These are phyloP conservation scores for Anthrax anthrax DNA, from an alignment of 2,888 invertebrate species.

Conservation along the genomic window DNA sequence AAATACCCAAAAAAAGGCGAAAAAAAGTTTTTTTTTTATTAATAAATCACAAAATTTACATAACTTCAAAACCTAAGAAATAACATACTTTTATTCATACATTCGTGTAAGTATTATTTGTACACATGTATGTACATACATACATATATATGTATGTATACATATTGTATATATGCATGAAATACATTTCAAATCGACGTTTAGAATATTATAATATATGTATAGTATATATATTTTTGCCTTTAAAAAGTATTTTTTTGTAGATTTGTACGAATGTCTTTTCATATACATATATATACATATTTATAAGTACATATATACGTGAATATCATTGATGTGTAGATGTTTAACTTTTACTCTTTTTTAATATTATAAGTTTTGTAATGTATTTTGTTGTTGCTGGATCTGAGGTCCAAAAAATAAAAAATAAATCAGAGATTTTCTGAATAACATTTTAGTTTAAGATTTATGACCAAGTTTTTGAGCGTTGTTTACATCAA, in stretches of 20 bases:
- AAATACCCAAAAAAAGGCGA: neutral
- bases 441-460: constrained; percentile 17
- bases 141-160: neutral
- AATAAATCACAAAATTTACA: constrained; percentile 16
- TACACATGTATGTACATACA: neutral
- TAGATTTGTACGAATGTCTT: no score
- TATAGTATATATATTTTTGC: no score
- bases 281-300: neutral
- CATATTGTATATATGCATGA: neutral
- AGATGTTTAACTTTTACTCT: neutral
- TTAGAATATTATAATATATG: neutral
- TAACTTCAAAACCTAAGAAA: constrained; percentile 12
- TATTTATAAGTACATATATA: no score
- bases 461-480: constrained; percentile 16
- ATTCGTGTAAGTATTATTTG: no score
- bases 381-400: neutral
- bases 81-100: constrained; percentile 1
- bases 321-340: neutral
- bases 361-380: neutral
- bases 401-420: constrained; percentile 4
- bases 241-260: no score
- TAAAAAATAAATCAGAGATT: constrained; percentile 18
- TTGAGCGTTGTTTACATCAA: constrained; percentile 17
- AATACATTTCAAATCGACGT: neutral
- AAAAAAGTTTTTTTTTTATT: constrained; percentile 4